Conservation (phyloP, 2,797 vertebrate species). For the Bucorvus abyssinicus region DNA sequence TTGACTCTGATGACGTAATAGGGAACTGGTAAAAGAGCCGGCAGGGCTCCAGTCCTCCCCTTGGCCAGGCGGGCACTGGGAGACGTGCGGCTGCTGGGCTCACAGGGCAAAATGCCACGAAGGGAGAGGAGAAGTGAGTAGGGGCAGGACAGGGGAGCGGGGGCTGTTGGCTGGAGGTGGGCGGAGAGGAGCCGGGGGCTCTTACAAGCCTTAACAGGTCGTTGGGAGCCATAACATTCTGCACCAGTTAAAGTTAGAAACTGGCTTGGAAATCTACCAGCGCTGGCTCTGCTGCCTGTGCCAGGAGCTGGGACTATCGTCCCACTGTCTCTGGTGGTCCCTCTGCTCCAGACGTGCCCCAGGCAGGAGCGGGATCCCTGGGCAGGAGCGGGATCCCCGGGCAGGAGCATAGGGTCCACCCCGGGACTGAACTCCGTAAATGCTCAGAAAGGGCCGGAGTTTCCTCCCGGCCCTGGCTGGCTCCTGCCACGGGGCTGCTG, state of each 20-base stretch:
- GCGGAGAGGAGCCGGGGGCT: not conserved
- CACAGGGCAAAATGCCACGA: not conserved
- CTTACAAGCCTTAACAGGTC: no score
- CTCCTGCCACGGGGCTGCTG: not conserved
- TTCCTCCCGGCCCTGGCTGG: not conserved
- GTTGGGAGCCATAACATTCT: no score
- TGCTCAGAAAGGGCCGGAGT: no score
- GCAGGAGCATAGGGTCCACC: not conserved
- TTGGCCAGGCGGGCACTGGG: not conserved
- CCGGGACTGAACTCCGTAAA: not conserved
- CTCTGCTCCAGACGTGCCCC: no score
- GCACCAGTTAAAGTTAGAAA: no score
- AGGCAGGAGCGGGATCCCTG: no score
- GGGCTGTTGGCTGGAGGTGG: no score
- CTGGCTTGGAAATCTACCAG: no score
- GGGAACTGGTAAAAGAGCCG: not conserved
- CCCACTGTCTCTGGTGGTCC: no score
- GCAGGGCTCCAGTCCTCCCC: not conserved
- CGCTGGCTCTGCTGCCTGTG: no score
- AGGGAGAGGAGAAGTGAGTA: not conserved
- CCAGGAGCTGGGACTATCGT: no score
- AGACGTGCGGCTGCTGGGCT: not conserved
- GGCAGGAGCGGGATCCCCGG: not conserved
- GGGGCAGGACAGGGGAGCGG: not conserved
- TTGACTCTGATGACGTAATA: constrained; percentile 16